Conservation (phyloP, 2,888 invertebrate species). For the Mimumesa dahlbomi region DNA sequence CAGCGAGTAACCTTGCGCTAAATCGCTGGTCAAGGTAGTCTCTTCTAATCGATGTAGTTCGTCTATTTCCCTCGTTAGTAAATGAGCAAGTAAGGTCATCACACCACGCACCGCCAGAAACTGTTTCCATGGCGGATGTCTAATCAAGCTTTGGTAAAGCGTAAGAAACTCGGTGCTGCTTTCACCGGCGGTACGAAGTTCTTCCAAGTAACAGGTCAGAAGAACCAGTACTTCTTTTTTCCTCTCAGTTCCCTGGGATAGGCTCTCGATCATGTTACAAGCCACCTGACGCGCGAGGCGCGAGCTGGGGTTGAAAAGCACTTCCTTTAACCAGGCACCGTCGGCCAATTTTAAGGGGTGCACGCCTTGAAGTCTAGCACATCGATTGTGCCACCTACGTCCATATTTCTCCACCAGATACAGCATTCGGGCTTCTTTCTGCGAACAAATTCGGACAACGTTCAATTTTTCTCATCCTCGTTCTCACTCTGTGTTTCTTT, state of each 20-base stretch:
- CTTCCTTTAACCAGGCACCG: slow-evolving; percentile 93
- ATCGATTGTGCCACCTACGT: slow-evolving; percentile 83
- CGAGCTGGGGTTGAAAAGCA: slow-evolving; percentile 95
- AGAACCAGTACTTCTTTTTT: slow-evolving; percentile 91
- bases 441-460: too few species aligned
- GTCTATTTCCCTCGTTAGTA: slow-evolving; percentile 93
- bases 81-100: slow-evolving; percentile 90
- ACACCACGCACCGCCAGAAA: slow-evolving; percentile 94
- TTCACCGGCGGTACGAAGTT: slow-evolving; percentile 93
- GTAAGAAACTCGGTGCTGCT: slow-evolving; percentile 94
- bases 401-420: slow-evolving; percentile 90
- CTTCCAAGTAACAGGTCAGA: slow-evolving; percentile 92
- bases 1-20: slow-evolving; percentile 96
- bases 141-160: slow-evolving; percentile 92
- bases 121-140: slow-evolving; percentile 95
- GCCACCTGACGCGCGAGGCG: slow-evolving; percentile 93
- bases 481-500: too few species aligned
- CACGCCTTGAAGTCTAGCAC: slow-evolving; percentile 81
- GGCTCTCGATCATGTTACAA: slow-evolving; percentile 92
- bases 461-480: too few species aligned
- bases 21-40: slow-evolving; percentile 94
- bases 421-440: slow-evolving; percentile 77
- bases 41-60: slow-evolving; percentile 94
- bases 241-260: slow-evolving; percentile 86
- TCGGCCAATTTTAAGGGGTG: slow-evolving; percentile 85